Evolutionary conservation across 1,140 invertebrate species (phyloP).

Genomic region (Drosophila willistoni): DNA sequence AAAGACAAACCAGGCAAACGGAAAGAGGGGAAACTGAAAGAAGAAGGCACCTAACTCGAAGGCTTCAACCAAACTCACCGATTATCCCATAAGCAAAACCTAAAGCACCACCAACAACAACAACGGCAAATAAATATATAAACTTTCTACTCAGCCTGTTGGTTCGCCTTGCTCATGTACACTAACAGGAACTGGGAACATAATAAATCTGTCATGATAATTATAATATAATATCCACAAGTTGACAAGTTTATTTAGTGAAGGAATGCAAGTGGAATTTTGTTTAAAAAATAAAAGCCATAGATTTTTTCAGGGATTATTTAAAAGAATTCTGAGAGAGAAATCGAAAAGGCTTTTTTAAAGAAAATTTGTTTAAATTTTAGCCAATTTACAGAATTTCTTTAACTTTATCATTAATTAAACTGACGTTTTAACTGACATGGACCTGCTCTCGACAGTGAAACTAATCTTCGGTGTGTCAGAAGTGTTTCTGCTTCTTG

Average conservation of each 20-base stretch:
- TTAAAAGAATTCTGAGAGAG: too few species aligned
- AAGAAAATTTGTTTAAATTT: too few species aligned
- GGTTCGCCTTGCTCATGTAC: constrained; percentile 7
- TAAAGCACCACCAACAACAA: constrained; percentile 5
- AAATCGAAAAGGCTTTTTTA: too few species aligned
- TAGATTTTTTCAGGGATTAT: too few species aligned
- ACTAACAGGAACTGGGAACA: constrained; percentile 38
- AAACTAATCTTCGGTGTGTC: constrained; percentile 45
- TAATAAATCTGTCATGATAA: constrained; percentile 64
- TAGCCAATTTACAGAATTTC: background rate
- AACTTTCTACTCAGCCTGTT: constrained; percentile 3
- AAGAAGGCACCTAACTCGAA: constrained; percentile 24
- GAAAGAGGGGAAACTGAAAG: background rate
- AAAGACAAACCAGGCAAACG: constrained; percentile 6
- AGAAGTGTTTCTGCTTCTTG: background rate
- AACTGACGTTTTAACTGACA: background rate
- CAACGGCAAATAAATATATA: background rate
- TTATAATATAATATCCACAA: constrained; percentile 59
- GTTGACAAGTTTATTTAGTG: constrained; percentile 25
- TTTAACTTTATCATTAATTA: background rate
- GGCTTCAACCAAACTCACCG: constrained; percentile 29
- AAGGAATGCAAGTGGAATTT: constrained; percentile 6
- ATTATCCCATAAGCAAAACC: constrained; percentile 55
- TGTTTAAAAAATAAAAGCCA: constrained; percentile 8
- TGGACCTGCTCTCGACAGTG: constrained; percentile 18